phyloP scores from a whole-genome alignment of 2,113 vertebrate species.

The Trichechus manatus region DNA sequence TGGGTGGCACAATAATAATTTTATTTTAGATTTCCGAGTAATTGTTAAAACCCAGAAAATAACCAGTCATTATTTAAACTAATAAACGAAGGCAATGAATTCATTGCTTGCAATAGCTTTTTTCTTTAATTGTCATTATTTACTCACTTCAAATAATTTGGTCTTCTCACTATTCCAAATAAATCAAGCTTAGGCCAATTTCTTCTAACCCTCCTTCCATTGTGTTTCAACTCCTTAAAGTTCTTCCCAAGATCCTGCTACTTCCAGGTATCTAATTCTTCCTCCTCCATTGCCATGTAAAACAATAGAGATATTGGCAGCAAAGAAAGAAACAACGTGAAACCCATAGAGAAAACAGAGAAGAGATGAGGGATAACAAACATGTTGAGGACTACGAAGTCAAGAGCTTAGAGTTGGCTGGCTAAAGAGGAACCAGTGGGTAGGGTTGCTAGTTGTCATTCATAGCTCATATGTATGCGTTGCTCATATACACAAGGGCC shows the following conservation, averaged over 20 bases:
- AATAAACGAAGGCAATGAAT: neutral
- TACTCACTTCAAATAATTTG: neutral
- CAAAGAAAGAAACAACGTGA: neutral
- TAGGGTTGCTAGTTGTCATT: neutral
- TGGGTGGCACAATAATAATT: neutral
- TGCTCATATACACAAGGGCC: fast-evolving
- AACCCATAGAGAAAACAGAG: neutral
- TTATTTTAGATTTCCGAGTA: conserved; percentile 14
- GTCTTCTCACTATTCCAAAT: neutral
- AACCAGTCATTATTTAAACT: conserved; percentile 1
- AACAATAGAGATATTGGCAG: neutral
- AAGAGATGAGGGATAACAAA: neutral
- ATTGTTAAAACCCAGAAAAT: conserved; percentile 31
- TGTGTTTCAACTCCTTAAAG: neutral
- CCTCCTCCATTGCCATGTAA: neutral
- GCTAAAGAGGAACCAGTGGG: neutral
- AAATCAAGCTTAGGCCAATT: neutral
- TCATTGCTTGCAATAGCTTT: neutral
- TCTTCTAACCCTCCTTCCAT: neutral
- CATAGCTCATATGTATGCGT: neutral
- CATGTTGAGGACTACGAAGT: neutral
- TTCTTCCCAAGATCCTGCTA: neutral
- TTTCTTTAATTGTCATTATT: neutral
- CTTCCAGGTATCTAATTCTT: neutral
- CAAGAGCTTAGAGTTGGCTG: neutral